Conservation (phyloP, 2,113 vertebrate species). For the Indicator indicator region DNA sequence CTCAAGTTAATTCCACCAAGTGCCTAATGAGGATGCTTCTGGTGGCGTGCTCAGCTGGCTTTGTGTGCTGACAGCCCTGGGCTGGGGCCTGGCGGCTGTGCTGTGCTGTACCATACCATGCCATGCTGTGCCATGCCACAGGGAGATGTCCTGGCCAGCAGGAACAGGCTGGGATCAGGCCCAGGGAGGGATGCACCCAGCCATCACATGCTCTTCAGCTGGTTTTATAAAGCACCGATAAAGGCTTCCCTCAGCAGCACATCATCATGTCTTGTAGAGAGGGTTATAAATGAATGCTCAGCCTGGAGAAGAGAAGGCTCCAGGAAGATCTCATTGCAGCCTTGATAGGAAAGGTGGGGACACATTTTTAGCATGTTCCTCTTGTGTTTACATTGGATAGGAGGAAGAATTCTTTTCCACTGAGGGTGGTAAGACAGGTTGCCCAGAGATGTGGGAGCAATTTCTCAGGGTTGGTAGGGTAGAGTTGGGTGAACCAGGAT, state of each 20-base stretch:
- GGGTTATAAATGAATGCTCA: not conserved
- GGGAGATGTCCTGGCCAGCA: fast-evolving
- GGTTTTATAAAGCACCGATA: fast-evolving
- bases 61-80: not conserved
- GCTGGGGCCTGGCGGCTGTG: not conserved
- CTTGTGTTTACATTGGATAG: too few relatives aligned
- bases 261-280: fast-evolving
- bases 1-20: not conserved
- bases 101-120: not conserved
- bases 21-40: fast-evolving
- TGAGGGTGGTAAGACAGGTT: too few relatives aligned
- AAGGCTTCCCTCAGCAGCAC: not conserved
- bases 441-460: too few relatives aligned
- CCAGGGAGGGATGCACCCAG: too few relatives aligned
- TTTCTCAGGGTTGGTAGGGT: not conserved
- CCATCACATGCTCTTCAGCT: fast-evolving
- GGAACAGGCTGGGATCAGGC: not conserved
- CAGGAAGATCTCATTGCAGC: too few relatives aligned
- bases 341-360: too few relatives aligned
- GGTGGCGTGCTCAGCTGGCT: not conserved
- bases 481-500: too few relatives aligned
- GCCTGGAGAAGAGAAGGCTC: not conserved
- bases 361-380: too few relatives aligned
- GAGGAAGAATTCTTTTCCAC: too few relatives aligned
- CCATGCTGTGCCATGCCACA: fast-evolving